Percentiles rank a stretch among this genome's conserved stretches.
phyloP scores from a whole-genome alignment of 2,797 vertebrate genomes.

The Danio tinwini region DNA sequence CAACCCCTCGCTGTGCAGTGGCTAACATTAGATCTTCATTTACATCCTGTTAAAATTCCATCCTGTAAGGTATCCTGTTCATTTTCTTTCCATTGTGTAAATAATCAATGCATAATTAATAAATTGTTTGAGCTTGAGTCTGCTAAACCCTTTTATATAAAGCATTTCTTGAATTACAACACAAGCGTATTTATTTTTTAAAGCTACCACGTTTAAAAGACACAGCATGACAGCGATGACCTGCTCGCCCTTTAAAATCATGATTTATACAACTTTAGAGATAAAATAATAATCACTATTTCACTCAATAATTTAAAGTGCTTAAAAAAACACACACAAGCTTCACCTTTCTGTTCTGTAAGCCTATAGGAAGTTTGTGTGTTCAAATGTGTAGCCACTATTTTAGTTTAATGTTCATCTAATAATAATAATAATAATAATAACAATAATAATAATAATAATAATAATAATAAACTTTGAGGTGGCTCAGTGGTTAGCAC shows the following conservation, averaged over 20 bases:
- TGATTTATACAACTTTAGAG: not conserved
- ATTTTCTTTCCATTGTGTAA: constrained; percentile 11
- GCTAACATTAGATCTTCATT: constrained; percentile 19
- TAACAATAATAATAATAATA: too few species aligned
- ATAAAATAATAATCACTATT: not conserved
- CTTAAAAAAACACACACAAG: not conserved
- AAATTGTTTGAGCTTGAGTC: not conserved
- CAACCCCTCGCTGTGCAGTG: not conserved
- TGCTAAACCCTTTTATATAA: constrained; percentile 4
- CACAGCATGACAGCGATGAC: not conserved
- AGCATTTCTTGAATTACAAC: not conserved
- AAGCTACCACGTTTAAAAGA: not conserved
- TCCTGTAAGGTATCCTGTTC: constrained; percentile 15
- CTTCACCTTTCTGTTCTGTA: not conserved
- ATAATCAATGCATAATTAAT: constrained; percentile 21
- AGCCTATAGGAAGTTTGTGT: not conserved
- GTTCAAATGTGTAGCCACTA: not conserved
- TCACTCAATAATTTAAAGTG: not conserved
- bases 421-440: too few species aligned
- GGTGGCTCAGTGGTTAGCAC: too few species aligned
- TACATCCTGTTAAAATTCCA: constrained; percentile 13
- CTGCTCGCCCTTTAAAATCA: not conserved
- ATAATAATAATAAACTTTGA: too few species aligned
- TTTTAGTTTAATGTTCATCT: too few species aligned
- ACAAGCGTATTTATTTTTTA: not conserved